phyloP scores from a whole-genome alignment of 1,140 invertebrate genomes.

The Diorhabda elongata region DNA sequence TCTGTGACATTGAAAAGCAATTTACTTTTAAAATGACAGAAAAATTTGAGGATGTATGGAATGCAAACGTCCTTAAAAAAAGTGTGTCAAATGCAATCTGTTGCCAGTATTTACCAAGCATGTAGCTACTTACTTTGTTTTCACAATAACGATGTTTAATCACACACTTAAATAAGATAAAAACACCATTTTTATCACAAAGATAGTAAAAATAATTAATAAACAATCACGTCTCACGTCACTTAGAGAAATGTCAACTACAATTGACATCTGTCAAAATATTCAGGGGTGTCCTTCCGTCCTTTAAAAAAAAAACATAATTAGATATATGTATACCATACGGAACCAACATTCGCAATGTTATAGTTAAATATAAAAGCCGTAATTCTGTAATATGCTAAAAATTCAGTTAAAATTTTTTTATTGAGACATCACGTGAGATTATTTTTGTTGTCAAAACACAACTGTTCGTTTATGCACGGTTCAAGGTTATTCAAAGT shows the following conservation, averaged over 20 bases:
- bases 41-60: constrained; percentile 1
- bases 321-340: neutral
- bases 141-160: neutral
- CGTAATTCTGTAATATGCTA: too few relatives aligned
- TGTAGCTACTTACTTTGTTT: constrained; percentile 3
- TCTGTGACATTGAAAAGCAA: neutral
- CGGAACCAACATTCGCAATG: neutral
- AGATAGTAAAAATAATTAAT: constrained; percentile 18
- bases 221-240: constrained; percentile 20
- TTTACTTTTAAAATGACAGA: constrained; percentile 3
- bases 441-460: too few relatives aligned
- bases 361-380: too few relatives aligned
- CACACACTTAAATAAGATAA: constrained; percentile 6
- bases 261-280: neutral
- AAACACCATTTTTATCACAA: constrained; percentile 18
- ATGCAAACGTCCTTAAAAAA: constrained; percentile 13
- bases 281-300: neutral
- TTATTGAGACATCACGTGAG: too few relatives aligned
- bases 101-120: neutral
- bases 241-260: constrained; percentile 3
- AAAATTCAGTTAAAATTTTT: too few relatives aligned
- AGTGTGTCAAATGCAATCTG: constrained; percentile 4
- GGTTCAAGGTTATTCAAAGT: neutral
- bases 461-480: too few relatives aligned
- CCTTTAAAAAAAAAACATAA: neutral